phyloP scores from a whole-genome alignment of 2,888 invertebrate species.

The Plebejus anna region DNA sequence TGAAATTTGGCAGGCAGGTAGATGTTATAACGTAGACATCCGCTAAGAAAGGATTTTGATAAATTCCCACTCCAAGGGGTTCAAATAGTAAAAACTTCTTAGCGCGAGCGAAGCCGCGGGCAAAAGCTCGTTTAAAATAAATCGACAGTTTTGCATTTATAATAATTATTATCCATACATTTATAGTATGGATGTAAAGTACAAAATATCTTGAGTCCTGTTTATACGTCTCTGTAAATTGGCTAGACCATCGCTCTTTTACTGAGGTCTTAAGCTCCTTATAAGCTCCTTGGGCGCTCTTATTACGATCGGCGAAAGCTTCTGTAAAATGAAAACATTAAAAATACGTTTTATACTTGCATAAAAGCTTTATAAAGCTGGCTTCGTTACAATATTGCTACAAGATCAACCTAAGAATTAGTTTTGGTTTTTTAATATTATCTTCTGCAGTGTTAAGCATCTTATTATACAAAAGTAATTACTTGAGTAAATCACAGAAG shows the following conservation, averaged over 20 bases:
- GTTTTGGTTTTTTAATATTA: neutral
- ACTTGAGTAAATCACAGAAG: too few species aligned
- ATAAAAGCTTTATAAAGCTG: neutral
- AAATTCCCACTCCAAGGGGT: too few species aligned
- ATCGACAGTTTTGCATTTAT: too few species aligned
- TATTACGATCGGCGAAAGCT: constrained; percentile 2
- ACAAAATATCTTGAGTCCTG: neutral
- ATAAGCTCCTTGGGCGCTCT: neutral
- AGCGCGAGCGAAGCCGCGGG: too few species aligned
- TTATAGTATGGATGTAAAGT: neutral
- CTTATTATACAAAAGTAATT: too few species aligned
- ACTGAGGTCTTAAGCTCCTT: neutral
- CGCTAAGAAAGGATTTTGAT: too few species aligned
- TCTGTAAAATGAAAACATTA: neutral
- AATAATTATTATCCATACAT: too few species aligned
- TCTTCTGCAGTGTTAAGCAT: too few species aligned
- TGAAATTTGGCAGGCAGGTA: too few species aligned
- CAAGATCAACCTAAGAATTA: neutral
- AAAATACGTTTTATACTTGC: neutral
- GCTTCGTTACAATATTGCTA: neutral
- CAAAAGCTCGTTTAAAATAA: too few species aligned
- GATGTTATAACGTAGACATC: too few species aligned
- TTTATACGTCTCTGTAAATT: constrained; percentile 1
- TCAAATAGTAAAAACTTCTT: too few species aligned
- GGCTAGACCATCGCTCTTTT: neutral